Evolutionary conservation across 2,113 vertebrate genomes (phyloP).

Genomic region (Ceyx melanurus): DNA sequence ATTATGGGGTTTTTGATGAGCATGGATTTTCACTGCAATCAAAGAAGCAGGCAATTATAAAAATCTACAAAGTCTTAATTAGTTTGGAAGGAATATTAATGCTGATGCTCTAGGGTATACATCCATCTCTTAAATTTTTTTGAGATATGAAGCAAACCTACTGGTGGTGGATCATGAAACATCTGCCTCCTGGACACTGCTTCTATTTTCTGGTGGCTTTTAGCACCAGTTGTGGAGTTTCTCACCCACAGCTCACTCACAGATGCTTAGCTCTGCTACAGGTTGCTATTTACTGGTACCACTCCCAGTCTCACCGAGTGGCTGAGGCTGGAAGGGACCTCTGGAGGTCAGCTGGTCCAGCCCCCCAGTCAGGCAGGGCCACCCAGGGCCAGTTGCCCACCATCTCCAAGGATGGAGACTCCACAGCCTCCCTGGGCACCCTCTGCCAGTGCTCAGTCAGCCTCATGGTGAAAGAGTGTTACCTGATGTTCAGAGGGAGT

Average conservation of each 20-base stretch:
- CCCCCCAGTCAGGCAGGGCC: not conserved
- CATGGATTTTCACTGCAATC: not conserved
- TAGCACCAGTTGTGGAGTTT: not conserved
- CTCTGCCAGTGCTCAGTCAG: not conserved
- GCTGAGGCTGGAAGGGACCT: not conserved
- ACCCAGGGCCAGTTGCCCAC: not conserved
- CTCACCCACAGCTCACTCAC: not conserved
- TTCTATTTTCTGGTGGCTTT: not conserved
- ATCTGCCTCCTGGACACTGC: not conserved
- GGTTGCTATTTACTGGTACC: not conserved
- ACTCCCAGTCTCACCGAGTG: too few species aligned
- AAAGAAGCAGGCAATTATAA: not conserved
- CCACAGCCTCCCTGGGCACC: not conserved
- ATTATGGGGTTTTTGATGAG: not conserved
- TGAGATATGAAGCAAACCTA: not conserved
- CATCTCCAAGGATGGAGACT: not conserved
- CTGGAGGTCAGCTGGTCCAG: not conserved
- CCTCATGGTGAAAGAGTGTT: not conserved
- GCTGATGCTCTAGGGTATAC: not conserved
- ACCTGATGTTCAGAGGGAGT: not conserved
- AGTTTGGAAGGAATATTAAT: conserved; percentile 10
- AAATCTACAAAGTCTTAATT: not conserved
- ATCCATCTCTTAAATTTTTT: not conserved
- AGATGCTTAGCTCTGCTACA: not conserved
- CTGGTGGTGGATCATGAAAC: not conserved